Evolutionary conservation across 1,140 invertebrate species (phyloP).

Genomic region (Aleiodes sp.): DNA sequence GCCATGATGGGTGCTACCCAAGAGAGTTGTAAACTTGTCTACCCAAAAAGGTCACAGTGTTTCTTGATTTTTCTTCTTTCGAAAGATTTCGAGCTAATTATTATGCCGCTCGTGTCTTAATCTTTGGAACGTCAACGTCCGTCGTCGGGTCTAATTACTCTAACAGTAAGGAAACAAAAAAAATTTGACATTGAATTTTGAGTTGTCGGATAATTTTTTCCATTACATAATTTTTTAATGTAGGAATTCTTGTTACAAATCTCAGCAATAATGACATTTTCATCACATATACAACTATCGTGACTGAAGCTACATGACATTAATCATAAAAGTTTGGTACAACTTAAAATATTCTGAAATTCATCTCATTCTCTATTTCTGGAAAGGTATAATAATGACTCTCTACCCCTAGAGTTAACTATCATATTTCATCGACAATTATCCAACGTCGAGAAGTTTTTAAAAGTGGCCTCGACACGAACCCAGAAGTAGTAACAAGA

Average conservation of each 20-base stretch:
- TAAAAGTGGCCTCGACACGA: constrained; percentile 40
- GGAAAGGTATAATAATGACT: constrained; percentile 31
- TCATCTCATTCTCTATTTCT: constrained; percentile 14
- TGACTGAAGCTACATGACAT: not conserved
- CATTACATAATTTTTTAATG: too few species aligned
- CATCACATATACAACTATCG: not conserved
- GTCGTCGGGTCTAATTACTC: not conserved
- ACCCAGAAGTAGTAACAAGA: not conserved
- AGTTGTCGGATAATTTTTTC: too few species aligned
- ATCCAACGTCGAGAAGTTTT: constrained; percentile 39
- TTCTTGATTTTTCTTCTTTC: not conserved
- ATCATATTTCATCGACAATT: constrained; percentile 42
- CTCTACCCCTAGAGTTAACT: constrained; percentile 29
- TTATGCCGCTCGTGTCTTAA: not conserved
- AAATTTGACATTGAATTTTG: not conserved
- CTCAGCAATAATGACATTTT: not conserved
- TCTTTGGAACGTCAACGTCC: not conserved
- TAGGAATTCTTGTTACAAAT: not conserved
- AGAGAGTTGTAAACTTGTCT: not conserved
- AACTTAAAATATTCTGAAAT: constrained; percentile 2
- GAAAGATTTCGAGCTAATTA: not conserved
- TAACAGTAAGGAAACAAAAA: not conserved
- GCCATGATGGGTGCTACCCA: not conserved
- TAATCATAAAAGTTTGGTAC: constrained; percentile 7
- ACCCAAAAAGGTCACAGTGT: not conserved